These are phyloP conservation scores for Pyrgilauda ruficollis DNA, from an alignment of 2,113 vertebrate species.

Conservation along the genomic window DNA sequence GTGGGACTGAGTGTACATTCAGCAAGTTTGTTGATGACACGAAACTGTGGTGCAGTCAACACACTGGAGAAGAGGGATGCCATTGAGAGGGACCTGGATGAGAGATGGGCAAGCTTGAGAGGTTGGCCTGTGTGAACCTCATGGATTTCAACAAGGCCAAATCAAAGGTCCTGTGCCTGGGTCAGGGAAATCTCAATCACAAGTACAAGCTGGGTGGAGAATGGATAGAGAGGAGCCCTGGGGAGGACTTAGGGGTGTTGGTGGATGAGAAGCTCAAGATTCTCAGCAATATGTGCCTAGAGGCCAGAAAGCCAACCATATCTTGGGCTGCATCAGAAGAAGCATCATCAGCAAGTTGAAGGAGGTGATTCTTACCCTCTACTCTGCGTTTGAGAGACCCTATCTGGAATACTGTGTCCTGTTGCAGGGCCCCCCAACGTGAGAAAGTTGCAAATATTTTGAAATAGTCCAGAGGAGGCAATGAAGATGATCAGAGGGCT, in stretches of 20 bases:
- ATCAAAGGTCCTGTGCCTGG: background rate
- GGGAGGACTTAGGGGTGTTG: background rate
- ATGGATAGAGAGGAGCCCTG: background rate
- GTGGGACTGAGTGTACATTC: background rate
- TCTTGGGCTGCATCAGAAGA: background rate
- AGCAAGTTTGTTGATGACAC: background rate
- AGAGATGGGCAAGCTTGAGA: background rate
- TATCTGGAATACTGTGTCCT: background rate
- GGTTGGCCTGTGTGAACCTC: background rate
- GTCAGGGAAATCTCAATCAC: background rate
- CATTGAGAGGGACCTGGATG: background rate
- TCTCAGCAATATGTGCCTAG: background rate
- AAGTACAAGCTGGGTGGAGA: background rate
- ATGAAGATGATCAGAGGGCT: background rate
- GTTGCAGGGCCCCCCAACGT: background rate
- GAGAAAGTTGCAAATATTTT: background rate
- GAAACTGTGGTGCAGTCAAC: background rate
- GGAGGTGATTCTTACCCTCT: background rate
- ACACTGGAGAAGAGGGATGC: background rate
- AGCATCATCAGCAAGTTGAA: fast-evolving
- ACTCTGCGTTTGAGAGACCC: background rate
- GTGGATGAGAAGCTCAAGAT: background rate
- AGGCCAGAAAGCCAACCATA: background rate
- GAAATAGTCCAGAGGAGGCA: background rate
- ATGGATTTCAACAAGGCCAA: background rate